A percentile compares a stretch with the other conserved stretches of the same genome.
Conservation (phyloP, 1,140 invertebrate species). For the Cotesia typhae region DNA sequence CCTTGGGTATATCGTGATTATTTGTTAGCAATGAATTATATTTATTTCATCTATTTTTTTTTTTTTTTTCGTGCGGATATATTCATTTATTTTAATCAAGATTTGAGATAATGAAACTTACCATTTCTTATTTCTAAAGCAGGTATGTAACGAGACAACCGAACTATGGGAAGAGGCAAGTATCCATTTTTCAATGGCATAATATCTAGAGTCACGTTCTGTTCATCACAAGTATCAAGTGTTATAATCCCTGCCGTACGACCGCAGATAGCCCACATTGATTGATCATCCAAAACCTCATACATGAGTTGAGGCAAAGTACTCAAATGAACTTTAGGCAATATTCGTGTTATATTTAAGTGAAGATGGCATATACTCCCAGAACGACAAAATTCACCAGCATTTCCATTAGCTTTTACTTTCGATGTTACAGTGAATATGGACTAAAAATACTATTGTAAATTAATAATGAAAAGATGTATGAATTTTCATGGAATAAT, state of each 20-base stretch:
- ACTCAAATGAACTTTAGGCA: conserved; percentile 55
- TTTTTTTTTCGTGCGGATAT: neutral
- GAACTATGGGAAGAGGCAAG: conserved; percentile 85
- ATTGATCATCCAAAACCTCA: conserved; percentile 89
- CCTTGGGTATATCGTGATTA: no score
- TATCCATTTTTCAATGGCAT: conserved; percentile 91
- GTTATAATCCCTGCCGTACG: conserved; percentile 86
- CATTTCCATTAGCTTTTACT: conserved; percentile 81
- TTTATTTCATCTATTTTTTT: neutral
- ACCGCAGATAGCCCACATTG: conserved; percentile 91
- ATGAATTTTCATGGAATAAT: neutral
- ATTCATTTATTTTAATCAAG: neutral
- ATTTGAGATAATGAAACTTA: conserved; percentile 49
- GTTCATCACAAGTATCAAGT: conserved; percentile 75
- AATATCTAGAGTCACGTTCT: conserved; percentile 84
- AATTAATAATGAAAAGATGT: conserved; percentile 5
- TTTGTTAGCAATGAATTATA: no score
- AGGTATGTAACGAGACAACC: conserved; percentile 91
- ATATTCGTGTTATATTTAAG: conserved; percentile 73
- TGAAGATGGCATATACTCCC: conserved; percentile 88
- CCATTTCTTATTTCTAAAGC: conserved; percentile 75
- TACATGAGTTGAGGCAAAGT: conserved; percentile 83
- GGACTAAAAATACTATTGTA: conserved; percentile 69
- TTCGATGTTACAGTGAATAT: conserved; percentile 83
- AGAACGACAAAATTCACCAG: conserved; percentile 88